Percentiles rank a stretch among this genome's conserved stretches.
phyloP scores from a whole-genome alignment of 2,113 vertebrate genomes.

The Phodopus roborovskii region DNA sequence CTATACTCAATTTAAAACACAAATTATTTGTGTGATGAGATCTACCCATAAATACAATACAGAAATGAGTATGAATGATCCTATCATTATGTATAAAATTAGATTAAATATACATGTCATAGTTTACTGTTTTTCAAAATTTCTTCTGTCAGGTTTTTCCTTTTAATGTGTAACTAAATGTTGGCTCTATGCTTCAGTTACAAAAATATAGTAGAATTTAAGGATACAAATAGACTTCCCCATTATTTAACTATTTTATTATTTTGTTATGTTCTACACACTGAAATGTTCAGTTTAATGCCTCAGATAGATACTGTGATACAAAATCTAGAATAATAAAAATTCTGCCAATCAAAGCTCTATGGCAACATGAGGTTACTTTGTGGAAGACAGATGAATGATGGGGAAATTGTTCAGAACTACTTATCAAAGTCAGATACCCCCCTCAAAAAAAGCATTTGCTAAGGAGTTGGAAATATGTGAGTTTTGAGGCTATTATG shows the following conservation, averaged over 20 bases:
- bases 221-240: background rate
- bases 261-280: background rate
- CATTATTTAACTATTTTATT: background rate
- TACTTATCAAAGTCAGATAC: slow-evolving; percentile 36
- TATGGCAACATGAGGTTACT: background rate
- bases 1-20: background rate
- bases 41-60: background rate
- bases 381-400: background rate
- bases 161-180: background rate
- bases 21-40: background rate
- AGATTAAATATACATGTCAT: background rate
- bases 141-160: background rate
- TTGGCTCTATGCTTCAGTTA: rapidly evolving
- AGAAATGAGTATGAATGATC: background rate
- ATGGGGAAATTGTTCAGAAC: background rate
- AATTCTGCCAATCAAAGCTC: slow-evolving; percentile 19
- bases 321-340: background rate
- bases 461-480: background rate
- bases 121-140: background rate
- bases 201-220: background rate
- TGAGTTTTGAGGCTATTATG: background rate
- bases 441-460: background rate
- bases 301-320: background rate
- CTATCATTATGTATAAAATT: background rate
- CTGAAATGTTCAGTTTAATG: background rate